Conservation (phyloP, 1,140 invertebrate genomes). For the Rhyzopertha dominica region DNA sequence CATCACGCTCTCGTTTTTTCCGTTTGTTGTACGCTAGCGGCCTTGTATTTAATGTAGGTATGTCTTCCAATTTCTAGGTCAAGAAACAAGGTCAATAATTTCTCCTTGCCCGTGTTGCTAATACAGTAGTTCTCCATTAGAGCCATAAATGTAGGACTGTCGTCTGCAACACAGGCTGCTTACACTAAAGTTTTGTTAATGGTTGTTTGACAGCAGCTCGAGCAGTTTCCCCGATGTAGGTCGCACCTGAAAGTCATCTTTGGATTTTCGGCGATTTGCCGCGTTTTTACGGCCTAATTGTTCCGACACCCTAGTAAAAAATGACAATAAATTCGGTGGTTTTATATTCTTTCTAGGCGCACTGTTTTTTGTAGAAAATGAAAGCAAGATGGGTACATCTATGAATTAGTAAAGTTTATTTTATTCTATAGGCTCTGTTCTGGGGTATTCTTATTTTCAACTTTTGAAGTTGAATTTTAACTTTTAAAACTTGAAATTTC, state of each 20-base stretch:
- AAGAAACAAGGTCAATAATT: slow-evolving; percentile 45
- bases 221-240: slow-evolving; percentile 17
- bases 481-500: too few species aligned
- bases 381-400: too few species aligned
- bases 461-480: too few species aligned
- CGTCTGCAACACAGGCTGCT: slow-evolving; percentile 7
- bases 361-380: too few species aligned
- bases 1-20: slow-evolving; percentile 34
- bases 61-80: slow-evolving; percentile 44
- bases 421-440: too few species aligned
- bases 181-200: slow-evolving; percentile 17
- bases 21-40: slow-evolving; percentile 30
- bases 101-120: slow-evolving; percentile 31
- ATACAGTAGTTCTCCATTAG: slow-evolving; percentile 29
- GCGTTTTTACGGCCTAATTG: slow-evolving; percentile 23
- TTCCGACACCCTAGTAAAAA: slow-evolving; percentile 12
- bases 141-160: slow-evolving; percentile 12
- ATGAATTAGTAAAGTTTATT: too few species aligned
- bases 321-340: slow-evolving; percentile 5
- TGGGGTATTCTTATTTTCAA: too few species aligned
- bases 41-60: slow-evolving; percentile 40
- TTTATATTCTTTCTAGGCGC: slow-evolving; percentile 8
- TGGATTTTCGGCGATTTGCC: slow-evolving; percentile 10
- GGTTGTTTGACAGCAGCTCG: slow-evolving; percentile 18
- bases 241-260: slow-evolving; percentile 25